Conservation (phyloP, 2,888 invertebrate genomes). For the Calliopum simillimum region DNA sequence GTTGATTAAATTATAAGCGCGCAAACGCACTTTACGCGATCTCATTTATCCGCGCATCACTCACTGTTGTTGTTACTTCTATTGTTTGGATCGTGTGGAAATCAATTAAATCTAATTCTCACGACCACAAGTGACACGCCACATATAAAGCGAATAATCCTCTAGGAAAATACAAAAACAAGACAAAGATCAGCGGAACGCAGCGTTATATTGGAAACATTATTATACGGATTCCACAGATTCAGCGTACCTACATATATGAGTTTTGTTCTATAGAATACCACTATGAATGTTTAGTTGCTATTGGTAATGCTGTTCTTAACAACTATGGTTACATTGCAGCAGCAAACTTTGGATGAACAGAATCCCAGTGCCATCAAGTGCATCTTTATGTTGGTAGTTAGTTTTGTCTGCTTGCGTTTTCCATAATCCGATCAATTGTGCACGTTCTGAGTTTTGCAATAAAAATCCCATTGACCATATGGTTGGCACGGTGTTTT, state of each 20-base stretch:
- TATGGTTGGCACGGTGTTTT: no score
- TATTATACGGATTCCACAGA: constrained; percentile 21
- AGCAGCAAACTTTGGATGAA: neutral
- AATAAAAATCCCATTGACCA: neutral
- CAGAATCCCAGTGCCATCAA: constrained; percentile 8
- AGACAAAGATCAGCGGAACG: constrained; percentile 46
- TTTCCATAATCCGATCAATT: constrained; percentile 38
- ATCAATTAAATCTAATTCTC: constrained; percentile 66
- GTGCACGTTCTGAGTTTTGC: constrained; percentile 36
- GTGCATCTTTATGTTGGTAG: neutral
- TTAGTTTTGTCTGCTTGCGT: neutral
- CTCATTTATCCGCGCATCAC: constrained; percentile 52
- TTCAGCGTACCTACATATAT: neutral
- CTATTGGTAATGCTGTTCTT: neutral
- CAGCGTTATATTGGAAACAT: constrained; percentile 7
- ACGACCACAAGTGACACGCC: constrained; percentile 60
- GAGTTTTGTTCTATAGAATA: neutral
- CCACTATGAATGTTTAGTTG: neutral
- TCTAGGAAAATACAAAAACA: constrained; percentile 9
- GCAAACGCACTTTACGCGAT: constrained; percentile 50
- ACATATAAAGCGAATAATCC: constrained; percentile 34
- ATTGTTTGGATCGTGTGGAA: constrained; percentile 60
- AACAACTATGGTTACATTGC: neutral
- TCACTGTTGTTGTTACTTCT: no score
- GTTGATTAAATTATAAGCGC: constrained; percentile 41